Conservation (phyloP, 2,888 invertebrate species). For the Chironomus tentans region DNA sequence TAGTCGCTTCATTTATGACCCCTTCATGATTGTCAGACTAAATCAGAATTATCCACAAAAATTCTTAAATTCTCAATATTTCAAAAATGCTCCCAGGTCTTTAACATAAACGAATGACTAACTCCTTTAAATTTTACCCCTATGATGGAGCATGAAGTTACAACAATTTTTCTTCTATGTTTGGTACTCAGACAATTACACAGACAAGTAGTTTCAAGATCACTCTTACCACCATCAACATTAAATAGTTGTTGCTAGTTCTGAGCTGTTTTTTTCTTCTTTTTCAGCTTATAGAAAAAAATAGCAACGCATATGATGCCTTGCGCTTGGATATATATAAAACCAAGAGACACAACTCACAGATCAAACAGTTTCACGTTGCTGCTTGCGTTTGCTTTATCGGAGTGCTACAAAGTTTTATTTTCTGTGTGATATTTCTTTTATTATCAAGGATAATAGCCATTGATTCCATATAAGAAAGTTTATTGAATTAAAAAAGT, state of each 20-base stretch:
- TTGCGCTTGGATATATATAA: conserved; percentile 1
- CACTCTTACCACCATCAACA: neutral
- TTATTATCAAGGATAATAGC: too few species aligned
- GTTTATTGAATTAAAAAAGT: neutral
- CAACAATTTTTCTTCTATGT: too few species aligned
- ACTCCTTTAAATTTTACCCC: too few species aligned
- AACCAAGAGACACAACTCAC: conserved; percentile 3
- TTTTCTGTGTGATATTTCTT: too few species aligned
- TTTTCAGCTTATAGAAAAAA: neutral
- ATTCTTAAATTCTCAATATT: too few species aligned
- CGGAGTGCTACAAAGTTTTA: neutral
- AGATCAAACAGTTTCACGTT: conserved; percentile 24
- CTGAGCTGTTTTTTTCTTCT: neutral
- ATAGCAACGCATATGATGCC: neutral
- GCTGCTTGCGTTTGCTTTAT: conserved; percentile 12
- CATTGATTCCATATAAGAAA: neutral
- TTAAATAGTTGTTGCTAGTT: neutral
- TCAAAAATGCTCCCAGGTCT: too few species aligned
- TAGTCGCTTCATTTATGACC: too few species aligned
- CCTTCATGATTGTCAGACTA: too few species aligned
- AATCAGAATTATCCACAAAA: too few species aligned
- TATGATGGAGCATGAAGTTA: too few species aligned
- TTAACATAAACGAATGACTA: too few species aligned
- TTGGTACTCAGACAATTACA: too few species aligned
- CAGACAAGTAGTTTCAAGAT: neutral